phyloP scores from a whole-genome alignment of 2,113 vertebrate species.

The Leucosticte australis region DNA sequence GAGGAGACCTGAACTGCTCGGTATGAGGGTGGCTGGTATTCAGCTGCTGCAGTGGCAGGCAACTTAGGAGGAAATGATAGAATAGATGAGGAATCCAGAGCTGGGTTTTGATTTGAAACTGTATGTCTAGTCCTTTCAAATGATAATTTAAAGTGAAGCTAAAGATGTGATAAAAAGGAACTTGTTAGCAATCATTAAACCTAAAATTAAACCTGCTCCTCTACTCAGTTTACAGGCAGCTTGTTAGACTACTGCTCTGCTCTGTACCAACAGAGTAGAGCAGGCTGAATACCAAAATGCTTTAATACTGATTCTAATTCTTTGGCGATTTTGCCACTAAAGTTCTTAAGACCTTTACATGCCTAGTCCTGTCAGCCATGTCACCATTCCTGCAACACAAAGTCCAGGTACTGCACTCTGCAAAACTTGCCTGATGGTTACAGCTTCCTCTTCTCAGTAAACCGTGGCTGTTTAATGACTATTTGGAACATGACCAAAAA shows the following conservation, averaged over 20 bases:
- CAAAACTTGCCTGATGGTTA: neutral
- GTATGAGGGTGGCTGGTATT: neutral
- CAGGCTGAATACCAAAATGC: neutral
- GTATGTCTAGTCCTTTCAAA: conserved; percentile 12
- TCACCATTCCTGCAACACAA: neutral
- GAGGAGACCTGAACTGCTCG: neutral
- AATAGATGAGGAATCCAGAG: neutral
- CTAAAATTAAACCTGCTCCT: neutral
- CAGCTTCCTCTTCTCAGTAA: neutral
- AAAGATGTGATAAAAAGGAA: conserved; percentile 11
- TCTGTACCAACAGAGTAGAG: neutral
- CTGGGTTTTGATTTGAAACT: conserved; percentile 8
- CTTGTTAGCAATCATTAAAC: conserved; percentile 14
- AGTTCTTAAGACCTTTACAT: neutral
- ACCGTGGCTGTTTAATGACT: neutral
- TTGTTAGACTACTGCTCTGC: neutral
- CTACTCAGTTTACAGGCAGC: neutral
- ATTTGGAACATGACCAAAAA: neutral
- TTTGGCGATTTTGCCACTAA: neutral
- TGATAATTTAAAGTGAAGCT: conserved; percentile 10
- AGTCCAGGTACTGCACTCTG: neutral
- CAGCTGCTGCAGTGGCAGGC: neutral
- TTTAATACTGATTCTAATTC: neutral
- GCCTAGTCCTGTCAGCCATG: neutral
- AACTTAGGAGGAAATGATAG: neutral